These are phyloP conservation scores for Nymphicus hollandicus DNA, from an alignment of 2,113 vertebrate species.

Conservation along the genomic window DNA sequence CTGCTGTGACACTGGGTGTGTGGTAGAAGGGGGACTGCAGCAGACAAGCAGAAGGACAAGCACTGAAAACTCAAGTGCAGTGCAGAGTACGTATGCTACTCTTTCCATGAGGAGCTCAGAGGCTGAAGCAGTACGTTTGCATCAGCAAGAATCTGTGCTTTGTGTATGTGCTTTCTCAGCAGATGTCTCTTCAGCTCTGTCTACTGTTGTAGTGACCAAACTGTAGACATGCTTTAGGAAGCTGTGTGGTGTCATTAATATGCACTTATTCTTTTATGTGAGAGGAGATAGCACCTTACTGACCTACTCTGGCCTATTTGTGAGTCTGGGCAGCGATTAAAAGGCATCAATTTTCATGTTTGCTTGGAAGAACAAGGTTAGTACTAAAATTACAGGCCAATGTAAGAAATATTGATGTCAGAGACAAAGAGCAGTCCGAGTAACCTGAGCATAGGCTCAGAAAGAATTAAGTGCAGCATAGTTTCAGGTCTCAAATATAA, in stretches of 20 bases:
- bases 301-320: not conserved
- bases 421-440: not conserved
- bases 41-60: not conserved
- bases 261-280: not conserved
- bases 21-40: not conserved
- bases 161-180: not conserved
- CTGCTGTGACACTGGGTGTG: not conserved
- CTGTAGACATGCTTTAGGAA: not conserved
- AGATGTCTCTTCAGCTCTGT: not conserved
- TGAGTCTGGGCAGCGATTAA: not conserved
- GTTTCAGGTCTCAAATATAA: not conserved
- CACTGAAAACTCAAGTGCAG: not conserved
- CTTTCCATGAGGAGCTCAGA: not conserved
- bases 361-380: not conserved
- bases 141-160: not conserved
- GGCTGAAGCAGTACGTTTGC: not conserved
- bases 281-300: not conserved
- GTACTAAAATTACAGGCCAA: not conserved
- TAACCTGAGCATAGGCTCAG: not conserved
- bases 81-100: not conserved
- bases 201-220: fast-evolving
- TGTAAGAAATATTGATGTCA: not conserved
- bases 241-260: not conserved
- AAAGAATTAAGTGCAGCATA: not conserved
- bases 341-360: slow-evolving; percentile 3